Conservation (phyloP, 2,888 invertebrate genomes). For the Calameuta filiformis region DNA sequence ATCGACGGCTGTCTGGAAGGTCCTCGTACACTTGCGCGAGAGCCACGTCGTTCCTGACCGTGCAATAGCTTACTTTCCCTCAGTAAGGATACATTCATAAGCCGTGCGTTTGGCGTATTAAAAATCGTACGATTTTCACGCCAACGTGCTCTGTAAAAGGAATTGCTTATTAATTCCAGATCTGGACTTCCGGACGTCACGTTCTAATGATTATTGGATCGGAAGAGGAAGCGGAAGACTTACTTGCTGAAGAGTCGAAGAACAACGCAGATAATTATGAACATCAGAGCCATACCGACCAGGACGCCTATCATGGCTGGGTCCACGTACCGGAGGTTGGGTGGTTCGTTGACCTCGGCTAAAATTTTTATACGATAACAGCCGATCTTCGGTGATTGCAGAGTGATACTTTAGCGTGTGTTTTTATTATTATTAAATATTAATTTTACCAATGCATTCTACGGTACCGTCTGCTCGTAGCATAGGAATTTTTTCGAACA, state of each 20-base stretch:
- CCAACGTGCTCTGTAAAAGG: constrained; percentile 82
- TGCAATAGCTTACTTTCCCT: constrained; percentile 84
- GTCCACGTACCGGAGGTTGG: constrained; percentile 78
- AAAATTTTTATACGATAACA: constrained; percentile 33
- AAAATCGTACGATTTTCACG: constrained; percentile 92
- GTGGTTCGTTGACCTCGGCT: constrained; percentile 71
- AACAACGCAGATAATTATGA: constrained; percentile 92
- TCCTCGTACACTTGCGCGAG: constrained; percentile 80
- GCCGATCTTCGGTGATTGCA: neutral
- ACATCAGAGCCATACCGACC: constrained; percentile 93
- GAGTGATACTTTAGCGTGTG: neutral
- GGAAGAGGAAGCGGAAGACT: constrained; percentile 56
- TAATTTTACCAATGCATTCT: constrained; percentile 77
- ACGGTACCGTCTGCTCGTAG: constrained; percentile 77
- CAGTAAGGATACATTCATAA: constrained; percentile 91
- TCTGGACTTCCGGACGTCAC: neutral
- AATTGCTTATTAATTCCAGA: neutral
- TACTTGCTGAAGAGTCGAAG: constrained; percentile 93
- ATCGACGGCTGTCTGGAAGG: constrained; percentile 89
- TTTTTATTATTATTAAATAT: neutral
- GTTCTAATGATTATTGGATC: neutral
- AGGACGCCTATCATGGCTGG: constrained; percentile 92
- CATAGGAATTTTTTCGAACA: constrained; percentile 81
- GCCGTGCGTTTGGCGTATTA: constrained; percentile 92
- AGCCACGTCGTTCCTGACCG: constrained; percentile 82